A percentile compares a stretch with the other conserved stretches of the same genome.
Conservation (phyloP, 2,113 vertebrate species). For the Pycnonotus jocosus region DNA sequence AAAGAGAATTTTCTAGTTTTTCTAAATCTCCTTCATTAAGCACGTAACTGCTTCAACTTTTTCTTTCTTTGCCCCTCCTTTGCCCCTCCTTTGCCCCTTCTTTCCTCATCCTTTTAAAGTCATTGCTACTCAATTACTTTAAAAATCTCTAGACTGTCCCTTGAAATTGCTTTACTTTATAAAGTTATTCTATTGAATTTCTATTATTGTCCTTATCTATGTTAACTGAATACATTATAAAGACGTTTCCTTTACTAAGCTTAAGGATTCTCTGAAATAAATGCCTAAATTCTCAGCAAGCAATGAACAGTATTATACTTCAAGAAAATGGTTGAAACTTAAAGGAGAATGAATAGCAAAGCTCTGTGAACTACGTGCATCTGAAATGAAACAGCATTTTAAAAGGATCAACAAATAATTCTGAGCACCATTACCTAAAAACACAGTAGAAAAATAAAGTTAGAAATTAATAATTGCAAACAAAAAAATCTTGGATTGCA, state of each 20-base stretch:
- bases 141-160: neutral
- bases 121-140: neutral
- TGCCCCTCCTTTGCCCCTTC: neutral
- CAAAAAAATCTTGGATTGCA: neutral
- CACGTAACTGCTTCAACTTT: neutral
- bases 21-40: neutral
- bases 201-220: neutral
- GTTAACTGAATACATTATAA: neutral
- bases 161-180: neutral
- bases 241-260: neutral
- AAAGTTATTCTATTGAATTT: neutral
- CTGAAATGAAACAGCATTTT: neutral
- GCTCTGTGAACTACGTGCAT: neutral
- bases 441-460: neutral
- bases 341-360: neutral
- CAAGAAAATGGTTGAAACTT: neutral
- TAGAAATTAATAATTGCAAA: neutral
- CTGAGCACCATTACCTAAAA: neutral
- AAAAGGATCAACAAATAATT: neutral
- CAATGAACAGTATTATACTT: neutral
- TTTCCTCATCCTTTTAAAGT: neutral
- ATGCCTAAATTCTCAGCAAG: neutral
- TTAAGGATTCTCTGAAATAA: neutral
- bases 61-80: too few relatives aligned
- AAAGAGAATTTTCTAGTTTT: neutral